phyloP scores from a whole-genome alignment of 2,888 invertebrate species.

The Hoplodrina ambigua region DNA sequence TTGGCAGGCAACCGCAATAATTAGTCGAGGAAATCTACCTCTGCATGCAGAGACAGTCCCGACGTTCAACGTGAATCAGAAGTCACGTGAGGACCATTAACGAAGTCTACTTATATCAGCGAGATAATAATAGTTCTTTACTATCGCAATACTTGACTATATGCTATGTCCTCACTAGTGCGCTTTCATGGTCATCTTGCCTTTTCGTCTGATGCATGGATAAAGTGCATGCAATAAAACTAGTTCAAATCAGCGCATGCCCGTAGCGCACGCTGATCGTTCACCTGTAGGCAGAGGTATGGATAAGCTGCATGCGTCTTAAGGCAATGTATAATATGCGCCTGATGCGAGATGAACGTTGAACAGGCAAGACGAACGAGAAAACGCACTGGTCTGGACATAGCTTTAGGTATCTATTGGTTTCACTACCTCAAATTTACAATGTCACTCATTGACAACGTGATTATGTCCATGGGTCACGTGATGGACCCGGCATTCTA shows the following conservation, averaged over 20 bases:
- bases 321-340: too few species aligned
- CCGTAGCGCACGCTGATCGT: too few species aligned
- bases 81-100: conserved; percentile 28
- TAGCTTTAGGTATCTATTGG: conserved; percentile 42
- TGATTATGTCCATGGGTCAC: conserved; percentile 40
- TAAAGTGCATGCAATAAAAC: too few species aligned
- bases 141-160: conserved; percentile 38
- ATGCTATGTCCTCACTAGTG: too few species aligned
- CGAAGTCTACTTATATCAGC: conserved; percentile 13
- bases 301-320: too few species aligned
- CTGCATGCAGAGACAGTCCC: not conserved
- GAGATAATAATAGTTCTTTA: conserved; percentile 26
- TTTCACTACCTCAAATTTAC: conserved; percentile 53
- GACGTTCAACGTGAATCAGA: conserved; percentile 19
- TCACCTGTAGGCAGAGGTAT: too few species aligned
- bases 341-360: too few species aligned
- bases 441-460: conserved; percentile 41
- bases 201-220: too few species aligned
- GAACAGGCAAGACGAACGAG: too few species aligned
- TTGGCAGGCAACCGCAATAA: conserved; percentile 37
- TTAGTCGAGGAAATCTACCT: conserved; percentile 31
- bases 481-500: conserved; percentile 25
- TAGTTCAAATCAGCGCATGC: too few species aligned
- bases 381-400: too few species aligned
- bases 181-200: too few species aligned